Evolutionary conservation across 2,113 vertebrate genomes (phyloP).

Genomic region (Cnemophilus loriae): DNA sequence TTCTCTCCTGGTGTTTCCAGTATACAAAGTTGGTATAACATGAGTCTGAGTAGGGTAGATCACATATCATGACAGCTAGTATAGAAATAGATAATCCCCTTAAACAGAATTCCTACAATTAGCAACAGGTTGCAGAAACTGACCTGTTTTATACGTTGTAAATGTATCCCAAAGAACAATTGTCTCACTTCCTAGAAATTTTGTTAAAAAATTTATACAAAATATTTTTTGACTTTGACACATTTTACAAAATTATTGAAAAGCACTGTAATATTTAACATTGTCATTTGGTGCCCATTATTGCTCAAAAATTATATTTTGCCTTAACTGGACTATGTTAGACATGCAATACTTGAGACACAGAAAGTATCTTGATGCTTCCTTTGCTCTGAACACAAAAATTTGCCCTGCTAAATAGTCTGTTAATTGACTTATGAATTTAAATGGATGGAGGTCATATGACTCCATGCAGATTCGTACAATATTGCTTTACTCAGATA

Average conservation of each 20-base stretch:
- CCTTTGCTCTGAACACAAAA: background rate
- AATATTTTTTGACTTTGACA: background rate
- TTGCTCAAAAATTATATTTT: background rate
- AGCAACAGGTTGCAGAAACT: background rate
- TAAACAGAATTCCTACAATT: background rate
- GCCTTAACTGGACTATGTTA: background rate
- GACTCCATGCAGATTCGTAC: background rate
- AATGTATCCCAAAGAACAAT: background rate
- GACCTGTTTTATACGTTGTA: background rate
- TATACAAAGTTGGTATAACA: accelerated
- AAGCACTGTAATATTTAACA: background rate
- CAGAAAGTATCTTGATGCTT: background rate
- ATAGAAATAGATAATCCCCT: background rate
- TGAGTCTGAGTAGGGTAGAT: background rate
- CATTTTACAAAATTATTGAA: background rate
- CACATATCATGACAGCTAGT: background rate
- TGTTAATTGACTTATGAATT: background rate
- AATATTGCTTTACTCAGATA: background rate
- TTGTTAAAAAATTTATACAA: background rate
- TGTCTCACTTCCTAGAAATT: background rate
- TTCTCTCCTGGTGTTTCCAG: background rate
- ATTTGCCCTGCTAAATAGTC: background rate
- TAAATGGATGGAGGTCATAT: background rate
- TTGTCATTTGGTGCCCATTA: background rate
- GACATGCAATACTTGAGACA: background rate